Base-by-base conservation (phyloP, 1,140 invertebrate genomes). In the Archegozetes longisetosus region DNA sequence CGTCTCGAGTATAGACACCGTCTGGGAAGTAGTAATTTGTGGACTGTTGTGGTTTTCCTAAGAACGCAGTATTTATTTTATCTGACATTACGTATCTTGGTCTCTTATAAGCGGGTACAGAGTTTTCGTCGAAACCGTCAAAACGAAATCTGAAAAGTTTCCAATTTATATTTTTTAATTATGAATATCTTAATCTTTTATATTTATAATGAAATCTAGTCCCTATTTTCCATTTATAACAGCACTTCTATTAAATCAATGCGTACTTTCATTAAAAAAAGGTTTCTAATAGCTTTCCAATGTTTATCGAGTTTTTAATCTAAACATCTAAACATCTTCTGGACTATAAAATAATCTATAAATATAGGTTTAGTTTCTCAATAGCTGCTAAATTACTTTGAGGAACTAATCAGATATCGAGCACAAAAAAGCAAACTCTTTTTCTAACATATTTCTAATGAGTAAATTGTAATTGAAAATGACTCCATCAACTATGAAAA, bases 61-160 rank as follows among this genome's bases (percentile, higher is more conserved):
- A 24, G 25, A 58, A n/a, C 9, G 49, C 32, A 17, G 24, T 53
- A 2, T n/a, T 51, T 27, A 49, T 47, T 17, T 49, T 28, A n/a
- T 29, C n/a, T 27, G 24, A n/a, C 17, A 3, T 4, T 22, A 26
- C 12, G 26, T 53, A 4, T 13, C 48, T 24, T 27, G 3, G 2
- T 2, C 14, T 1, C 2, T 24, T 3, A 3, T 51, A 27, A 50
- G 26, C 57, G 1, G 32, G 32, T 9, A 50, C 4, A 20, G 14
- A 20, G 27, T 22, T 12, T 6, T 27, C 26, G 32, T 58, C 48
- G 17, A 58, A 20, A n/a, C 20, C 22, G n/a, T 58, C 57, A 26
- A 58, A 25, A 27, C 49, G 57, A 27, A 58, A 58, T 24, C 57
- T 58, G n/a, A 52, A n/a, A n/a, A n/a, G n/a, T n/a, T n/a, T n/a